Conservation (phyloP, 2,113 vertebrate species). For the Sceloporus undulatus region DNA sequence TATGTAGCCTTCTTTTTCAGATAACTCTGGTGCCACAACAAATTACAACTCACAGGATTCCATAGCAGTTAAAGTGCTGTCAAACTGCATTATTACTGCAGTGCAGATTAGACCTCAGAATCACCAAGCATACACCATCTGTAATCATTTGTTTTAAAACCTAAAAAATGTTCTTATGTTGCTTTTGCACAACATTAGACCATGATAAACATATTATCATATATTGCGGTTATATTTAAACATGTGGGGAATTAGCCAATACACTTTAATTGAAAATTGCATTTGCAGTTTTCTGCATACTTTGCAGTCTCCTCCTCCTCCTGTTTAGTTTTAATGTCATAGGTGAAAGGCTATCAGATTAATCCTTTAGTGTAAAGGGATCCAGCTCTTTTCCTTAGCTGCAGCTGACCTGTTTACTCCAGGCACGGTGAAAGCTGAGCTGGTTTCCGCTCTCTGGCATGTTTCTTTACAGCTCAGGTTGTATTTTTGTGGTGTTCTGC, state of each 20-base stretch:
- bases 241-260: neutral
- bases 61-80: no score
- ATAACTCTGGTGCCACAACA: no score
- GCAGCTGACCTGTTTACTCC: conserved; percentile 24
- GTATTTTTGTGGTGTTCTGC: conserved; percentile 21
- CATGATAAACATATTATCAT: neutral
- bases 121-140: neutral
- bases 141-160: neutral
- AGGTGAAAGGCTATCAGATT: conserved; percentile 50
- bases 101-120: no score
- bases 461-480: conserved; percentile 35
- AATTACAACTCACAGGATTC: no score
- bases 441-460: conserved; percentile 15
- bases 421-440: conserved; percentile 27
- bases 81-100: no score
- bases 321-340: conserved; percentile 37
- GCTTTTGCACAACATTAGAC: neutral
- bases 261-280: neutral
- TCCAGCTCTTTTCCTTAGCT: conserved; percentile 22
- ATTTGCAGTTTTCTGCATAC: neutral
- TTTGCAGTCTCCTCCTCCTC: no score
- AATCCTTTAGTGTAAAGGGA: conserved; percentile 15
- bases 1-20: no score
- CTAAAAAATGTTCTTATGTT: neutral
- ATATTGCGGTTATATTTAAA: neutral